Conservation (phyloP, 2,113 vertebrate species). For the Pantherophis guttatus region DNA sequence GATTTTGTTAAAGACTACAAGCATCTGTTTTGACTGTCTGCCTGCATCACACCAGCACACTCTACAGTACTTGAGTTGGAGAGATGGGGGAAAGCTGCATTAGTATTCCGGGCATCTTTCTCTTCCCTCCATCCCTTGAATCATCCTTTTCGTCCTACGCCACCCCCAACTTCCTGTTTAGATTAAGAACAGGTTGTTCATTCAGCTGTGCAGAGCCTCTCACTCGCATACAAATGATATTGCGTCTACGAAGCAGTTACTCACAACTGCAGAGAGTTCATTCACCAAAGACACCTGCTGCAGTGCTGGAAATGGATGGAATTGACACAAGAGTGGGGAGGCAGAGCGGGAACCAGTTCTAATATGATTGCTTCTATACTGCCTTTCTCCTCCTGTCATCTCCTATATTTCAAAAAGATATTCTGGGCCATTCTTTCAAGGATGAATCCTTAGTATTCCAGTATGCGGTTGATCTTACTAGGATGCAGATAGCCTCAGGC, state of each 20-base stretch:
- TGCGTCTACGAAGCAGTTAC: conserved; percentile 18
- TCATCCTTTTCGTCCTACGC: conserved; percentile 20
- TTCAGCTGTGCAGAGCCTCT: not conserved
- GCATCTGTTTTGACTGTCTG: not conserved
- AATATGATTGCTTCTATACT: not conserved
- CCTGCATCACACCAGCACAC: not conserved
- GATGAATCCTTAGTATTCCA: not conserved
- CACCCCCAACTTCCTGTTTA: conserved; percentile 33
- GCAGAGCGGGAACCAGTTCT: not conserved
- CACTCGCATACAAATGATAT: conserved; percentile 34
- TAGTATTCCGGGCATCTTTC: conserved; percentile 25
- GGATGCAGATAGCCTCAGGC: not conserved
- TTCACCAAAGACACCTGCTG: conserved; percentile 27
- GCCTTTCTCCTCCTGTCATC: not conserved
- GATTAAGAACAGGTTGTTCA: conserved; percentile 28
- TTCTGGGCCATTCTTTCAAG: not conserved
- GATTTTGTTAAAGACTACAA: conserved; percentile 9
- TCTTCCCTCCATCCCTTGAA: conserved; percentile 24
- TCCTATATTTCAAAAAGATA: not conserved
- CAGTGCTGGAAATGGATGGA: not conserved
- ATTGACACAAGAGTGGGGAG: not conserved
- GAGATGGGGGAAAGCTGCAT: not conserved
- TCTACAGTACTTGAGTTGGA: not conserved
- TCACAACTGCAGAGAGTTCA: conserved; percentile 32
- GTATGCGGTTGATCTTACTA: not conserved